Base-by-base conservation (phyloP, 2,888 invertebrate genomes). In the Rhamnusium bicolor region DNA sequence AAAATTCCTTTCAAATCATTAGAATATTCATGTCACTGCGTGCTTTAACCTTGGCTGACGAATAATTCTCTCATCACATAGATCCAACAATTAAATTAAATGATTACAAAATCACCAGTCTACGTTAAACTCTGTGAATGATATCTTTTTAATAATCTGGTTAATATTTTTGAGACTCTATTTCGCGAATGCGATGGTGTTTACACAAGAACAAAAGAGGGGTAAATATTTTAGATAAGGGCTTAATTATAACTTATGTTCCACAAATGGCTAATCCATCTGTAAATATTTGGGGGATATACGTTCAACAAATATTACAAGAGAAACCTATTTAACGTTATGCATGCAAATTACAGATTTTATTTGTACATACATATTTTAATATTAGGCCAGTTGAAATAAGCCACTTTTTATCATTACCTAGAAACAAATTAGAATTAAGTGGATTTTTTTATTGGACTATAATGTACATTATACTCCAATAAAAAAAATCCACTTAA, bases 231-330 rank as follows among this genome's bases (percentile, higher is more conserved):
- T 24, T 16, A 47, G 63, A 63, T 63, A 63, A 63, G 46, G 49
- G 16, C 49, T 63, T 63, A 24, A 63, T 63, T 63, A 63, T 63
- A 63, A 63, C 14, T 63, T 62, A 19, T 62, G 61, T 62, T 61
- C 24, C 46, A 24, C 47, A 21, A 62, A 46, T 21, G n/a, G 21
- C 54, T 54, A 24, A 54, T 54, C 54, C 54, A 8, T n/a, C 19
- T 16, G 47, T 49, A 63, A 63, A 63, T 63, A 63, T 63, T 51
- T 63, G 63, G 49, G 63, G 63, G 16, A 63, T n/a, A 24, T 32
- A 58, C 18, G 2, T 32, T 12, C 32, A 32, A 16, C 49, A 49
- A 47, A 29, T 47, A 16, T 2, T n/a, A 62, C 61, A 62, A 62
- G 61, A 62, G 49, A 27, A 46, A 49, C 63, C 19, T 12, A 46